Evolutionary conservation across 2,797 vertebrate genomes (phyloP).

Genomic region (Crypturellus tataupa): DNA sequence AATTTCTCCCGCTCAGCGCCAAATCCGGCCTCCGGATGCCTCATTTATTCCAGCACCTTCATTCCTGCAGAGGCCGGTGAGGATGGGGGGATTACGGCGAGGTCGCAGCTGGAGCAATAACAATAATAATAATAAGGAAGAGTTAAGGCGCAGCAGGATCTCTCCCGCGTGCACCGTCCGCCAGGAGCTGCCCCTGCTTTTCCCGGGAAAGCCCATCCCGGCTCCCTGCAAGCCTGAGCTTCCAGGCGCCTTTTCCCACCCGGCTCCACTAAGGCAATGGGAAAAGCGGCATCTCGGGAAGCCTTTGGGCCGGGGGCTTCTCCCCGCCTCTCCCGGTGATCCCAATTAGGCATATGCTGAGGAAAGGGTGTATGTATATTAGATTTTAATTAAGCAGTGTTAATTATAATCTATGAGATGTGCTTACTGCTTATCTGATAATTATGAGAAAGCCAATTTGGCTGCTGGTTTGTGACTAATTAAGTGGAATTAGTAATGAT

Average conservation of each 20-base stretch:
- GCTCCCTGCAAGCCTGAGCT: too few relatives aligned
- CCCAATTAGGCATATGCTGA: slow-evolving; percentile 82
- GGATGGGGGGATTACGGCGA: slow-evolving; percentile 67
- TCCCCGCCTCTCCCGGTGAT: slow-evolving; percentile 72
- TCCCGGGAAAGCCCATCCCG: not conserved
- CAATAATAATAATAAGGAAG: slow-evolving; percentile 65
- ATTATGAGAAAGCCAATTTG: slow-evolving; percentile 89
- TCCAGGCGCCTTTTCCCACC: not conserved
- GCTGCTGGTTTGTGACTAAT: slow-evolving; percentile 88
- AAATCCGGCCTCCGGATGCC: slow-evolving; percentile 78
- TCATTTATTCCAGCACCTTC: slow-evolving; percentile 81
- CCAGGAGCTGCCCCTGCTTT: not conserved
- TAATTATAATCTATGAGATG: slow-evolving; percentile 90
- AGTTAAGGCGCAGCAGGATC: slow-evolving; percentile 32
- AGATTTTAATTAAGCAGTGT: slow-evolving; percentile 89
- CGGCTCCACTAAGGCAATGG: not conserved
- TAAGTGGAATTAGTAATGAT: slow-evolving; percentile 89
- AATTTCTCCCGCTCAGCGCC: slow-evolving; percentile 72
- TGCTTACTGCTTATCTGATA: slow-evolving; percentile 89
- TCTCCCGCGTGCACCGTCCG: not conserved
- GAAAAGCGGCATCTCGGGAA: slow-evolving; percentile 3
- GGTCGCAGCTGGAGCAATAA: slow-evolving; percentile 64
- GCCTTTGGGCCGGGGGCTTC: slow-evolving; percentile 43
- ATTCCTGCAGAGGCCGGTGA: slow-evolving; percentile 67
- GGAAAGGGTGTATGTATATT: slow-evolving; percentile 85